Evolutionary conservation across 2,797 vertebrate species (phyloP).

Genomic region (Mionectes olivaceus): DNA sequence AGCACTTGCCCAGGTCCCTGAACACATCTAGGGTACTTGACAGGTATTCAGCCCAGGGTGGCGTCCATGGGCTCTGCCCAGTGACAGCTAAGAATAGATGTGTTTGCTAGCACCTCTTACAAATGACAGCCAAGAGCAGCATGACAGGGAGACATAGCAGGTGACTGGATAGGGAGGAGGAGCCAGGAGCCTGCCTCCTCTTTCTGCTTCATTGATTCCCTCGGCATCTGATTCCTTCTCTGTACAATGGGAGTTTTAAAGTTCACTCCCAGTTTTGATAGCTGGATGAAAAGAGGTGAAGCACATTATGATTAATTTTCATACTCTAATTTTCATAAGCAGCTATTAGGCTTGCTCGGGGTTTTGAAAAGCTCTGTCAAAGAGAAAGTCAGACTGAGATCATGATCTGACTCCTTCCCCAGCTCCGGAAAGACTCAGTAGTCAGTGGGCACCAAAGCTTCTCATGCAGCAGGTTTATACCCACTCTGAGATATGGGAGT

Average conservation of each 20-base stretch:
- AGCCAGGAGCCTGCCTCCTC: background rate
- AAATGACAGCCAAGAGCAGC: background rate
- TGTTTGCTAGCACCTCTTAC: background rate
- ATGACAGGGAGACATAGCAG: background rate
- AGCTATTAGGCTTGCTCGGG: slow-evolving; percentile 27
- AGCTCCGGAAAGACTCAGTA: background rate
- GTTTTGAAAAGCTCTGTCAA: slow-evolving; percentile 34
- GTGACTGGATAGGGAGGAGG: background rate
- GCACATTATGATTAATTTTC: slow-evolving; percentile 3
- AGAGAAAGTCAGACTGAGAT: slow-evolving; percentile 31
- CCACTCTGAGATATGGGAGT: background rate
- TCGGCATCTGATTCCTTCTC: background rate
- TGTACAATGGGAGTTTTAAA: background rate
- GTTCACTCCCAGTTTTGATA: slow-evolving; percentile 30
- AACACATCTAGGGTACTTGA: background rate
- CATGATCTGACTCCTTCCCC: background rate
- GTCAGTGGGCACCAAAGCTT: background rate
- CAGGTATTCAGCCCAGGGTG: background rate
- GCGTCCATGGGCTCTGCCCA: background rate
- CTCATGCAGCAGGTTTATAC: background rate
- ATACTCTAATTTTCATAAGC: background rate
- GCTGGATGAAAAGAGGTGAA: slow-evolving; percentile 34
- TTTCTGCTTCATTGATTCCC: background rate
- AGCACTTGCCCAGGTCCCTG: background rate
- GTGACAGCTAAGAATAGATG: background rate